Evolutionary conservation across 2,113 vertebrate genomes (phyloP).

Genomic region (Turnix velox): DNA sequence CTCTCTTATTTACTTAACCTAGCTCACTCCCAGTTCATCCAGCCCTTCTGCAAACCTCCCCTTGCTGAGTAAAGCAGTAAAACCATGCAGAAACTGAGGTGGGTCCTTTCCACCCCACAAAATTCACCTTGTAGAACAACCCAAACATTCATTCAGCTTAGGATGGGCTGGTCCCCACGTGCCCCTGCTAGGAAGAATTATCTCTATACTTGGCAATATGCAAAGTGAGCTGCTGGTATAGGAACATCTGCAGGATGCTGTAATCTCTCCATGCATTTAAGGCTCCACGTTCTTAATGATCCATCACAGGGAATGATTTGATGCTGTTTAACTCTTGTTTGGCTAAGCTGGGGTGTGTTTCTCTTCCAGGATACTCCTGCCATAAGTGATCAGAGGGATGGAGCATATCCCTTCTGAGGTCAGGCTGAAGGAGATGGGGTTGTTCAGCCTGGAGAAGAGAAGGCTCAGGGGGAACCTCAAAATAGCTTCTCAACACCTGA

Average conservation of each 20-base stretch:
- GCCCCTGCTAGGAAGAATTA: neutral
- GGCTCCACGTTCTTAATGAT: constrained; percentile 66
- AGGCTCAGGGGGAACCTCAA: too few species aligned
- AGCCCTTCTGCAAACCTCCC: neutral
- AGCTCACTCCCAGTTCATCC: neutral
- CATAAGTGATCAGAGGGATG: too few species aligned
- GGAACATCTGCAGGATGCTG: constrained; percentile 59
- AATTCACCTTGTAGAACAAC: neutral
- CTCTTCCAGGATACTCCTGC: neutral
- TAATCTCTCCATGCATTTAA: constrained; percentile 56
- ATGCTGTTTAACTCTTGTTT: constrained; percentile 64
- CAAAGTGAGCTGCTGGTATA: constrained; percentile 15
- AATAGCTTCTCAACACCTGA: too few species aligned
- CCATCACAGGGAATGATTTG: constrained; percentile 65
- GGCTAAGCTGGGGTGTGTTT: neutral
- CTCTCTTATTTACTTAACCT: constrained; percentile 20
- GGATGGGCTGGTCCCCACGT: neutral
- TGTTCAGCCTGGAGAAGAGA: too few species aligned
- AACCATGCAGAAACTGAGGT: neutral
- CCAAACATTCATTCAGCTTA: neutral
- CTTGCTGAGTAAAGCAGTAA: neutral
- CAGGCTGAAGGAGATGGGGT: too few species aligned
- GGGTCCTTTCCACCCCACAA: neutral
- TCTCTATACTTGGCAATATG: constrained; percentile 14
- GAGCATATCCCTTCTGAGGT: too few species aligned